These are phyloP conservation scores for Salarias fasciatus DNA, from an alignment of 2,797 vertebrate species.

Conservation along the genomic window DNA sequence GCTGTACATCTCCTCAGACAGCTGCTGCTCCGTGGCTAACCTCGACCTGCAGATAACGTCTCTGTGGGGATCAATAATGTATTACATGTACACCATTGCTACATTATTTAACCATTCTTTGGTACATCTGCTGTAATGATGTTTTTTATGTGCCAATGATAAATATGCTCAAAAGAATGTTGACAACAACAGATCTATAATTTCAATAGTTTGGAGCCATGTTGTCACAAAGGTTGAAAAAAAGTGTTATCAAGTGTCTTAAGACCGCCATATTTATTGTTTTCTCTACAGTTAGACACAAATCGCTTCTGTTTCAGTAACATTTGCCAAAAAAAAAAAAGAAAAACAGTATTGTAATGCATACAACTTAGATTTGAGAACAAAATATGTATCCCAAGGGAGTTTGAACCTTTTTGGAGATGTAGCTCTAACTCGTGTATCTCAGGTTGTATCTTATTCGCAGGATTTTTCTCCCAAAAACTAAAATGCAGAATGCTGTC, in stretches of 20 bases:
- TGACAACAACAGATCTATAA: too few relatives aligned
- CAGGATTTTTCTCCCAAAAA: conserved; percentile 1
- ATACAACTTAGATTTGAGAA: not conserved
- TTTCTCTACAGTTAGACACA: not conserved
- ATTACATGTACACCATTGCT: conserved; percentile 1
- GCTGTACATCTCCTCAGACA: conserved; percentile 2
- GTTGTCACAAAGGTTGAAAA: too few relatives aligned
- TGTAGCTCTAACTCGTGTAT: not conserved
- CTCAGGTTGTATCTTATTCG: not conserved
- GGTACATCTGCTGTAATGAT: not conserved
- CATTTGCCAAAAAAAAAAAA: not conserved
- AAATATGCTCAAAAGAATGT: not conserved
- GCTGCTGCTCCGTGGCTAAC: conserved; percentile 4
- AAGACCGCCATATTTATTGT: too few relatives aligned
- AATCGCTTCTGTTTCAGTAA: not conserved
- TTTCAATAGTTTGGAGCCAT: too few relatives aligned
- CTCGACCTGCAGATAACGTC: conserved; percentile 17
- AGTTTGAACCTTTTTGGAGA: not conserved
- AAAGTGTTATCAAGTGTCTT: too few relatives aligned
- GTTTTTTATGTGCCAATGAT: not conserved
- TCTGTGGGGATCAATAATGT: conserved; percentile 17
- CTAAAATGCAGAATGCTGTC: not conserved
- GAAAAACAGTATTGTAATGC: not conserved
- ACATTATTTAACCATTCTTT: conserved; percentile 8
- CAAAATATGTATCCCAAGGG: not conserved